Evolutionary conservation across 2,888 invertebrate species (phyloP).

Genomic region (Macrophya annulata): DNA sequence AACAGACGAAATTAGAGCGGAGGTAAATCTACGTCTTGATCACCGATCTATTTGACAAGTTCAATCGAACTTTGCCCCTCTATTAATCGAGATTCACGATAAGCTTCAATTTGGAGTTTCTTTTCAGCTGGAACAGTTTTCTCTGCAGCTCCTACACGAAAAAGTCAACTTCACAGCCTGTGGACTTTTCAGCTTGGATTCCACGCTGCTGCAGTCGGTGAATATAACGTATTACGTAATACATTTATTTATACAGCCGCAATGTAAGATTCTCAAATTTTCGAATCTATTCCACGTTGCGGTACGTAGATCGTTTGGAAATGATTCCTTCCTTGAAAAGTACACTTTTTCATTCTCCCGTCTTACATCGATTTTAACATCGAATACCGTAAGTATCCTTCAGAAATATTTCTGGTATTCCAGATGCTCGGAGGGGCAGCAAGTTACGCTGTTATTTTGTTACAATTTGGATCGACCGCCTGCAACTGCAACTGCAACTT

Average conservation of each 20-base stretch:
- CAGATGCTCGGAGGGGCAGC: neutral
- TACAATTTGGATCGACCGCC: neutral
- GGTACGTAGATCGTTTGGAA: too few species aligned
- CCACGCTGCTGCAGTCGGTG: too few species aligned
- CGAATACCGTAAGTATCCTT: neutral
- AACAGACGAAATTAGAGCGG: neutral
- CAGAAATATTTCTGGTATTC: neutral
- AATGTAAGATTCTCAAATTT: too few species aligned
- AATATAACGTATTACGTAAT: too few species aligned
- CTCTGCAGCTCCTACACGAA: too few species aligned
- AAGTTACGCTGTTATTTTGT: neutral
- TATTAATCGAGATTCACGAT: neutral
- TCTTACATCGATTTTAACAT: neutral
- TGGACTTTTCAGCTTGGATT: too few species aligned
- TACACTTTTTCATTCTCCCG: neutral
- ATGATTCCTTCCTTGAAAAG: neutral
- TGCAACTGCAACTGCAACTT: too few species aligned
- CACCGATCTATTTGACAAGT: neutral
- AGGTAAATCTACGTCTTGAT: neutral
- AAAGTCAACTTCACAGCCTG: too few species aligned
- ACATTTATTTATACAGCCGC: too few species aligned
- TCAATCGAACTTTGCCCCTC: neutral
- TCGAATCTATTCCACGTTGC: too few species aligned
- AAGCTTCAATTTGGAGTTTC: neutral
- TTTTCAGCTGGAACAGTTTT: neutral